Evolutionary conservation across 1,140 invertebrate species (phyloP), one percentile per base, ranked within the genome.

Genomic region (Drosophila ercepeae): DNA sequence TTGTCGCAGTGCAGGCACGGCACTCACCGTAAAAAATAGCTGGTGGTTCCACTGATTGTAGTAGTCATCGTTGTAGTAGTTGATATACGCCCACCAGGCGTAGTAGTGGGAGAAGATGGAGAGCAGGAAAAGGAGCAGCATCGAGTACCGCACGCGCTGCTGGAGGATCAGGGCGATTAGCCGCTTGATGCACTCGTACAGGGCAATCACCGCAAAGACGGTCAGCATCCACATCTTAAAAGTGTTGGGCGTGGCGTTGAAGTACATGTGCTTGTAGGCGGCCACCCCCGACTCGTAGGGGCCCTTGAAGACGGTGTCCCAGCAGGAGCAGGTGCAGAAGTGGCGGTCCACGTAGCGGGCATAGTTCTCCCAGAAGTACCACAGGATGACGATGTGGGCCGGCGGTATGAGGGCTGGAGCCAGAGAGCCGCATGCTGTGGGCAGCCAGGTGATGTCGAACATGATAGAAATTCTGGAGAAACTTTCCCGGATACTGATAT

Each of bases 21-120:
- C 36, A 83, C 90, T 84, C 79, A 92, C 92, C 48, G 95, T 94
- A 72, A 95, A 96, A 86, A 96, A 95, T 64, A 96, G 89, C 78
- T 97, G 95, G 90, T 95, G 95, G 69, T 95, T 94, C 94, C 94
- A 95, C 76, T 95, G 94, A 7, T 92, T 94, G 90, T 96, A 96
- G 78, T 95, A 96, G 52, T 96, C 95, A 70, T 97, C 96, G 78
- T 97, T 97, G 93, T 95, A 96, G 79, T 97, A 97, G 91, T 96
- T 97, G 55, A 96, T 94, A 71, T 95, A 96, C 16, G 94, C 94
- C 96, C 96, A 97, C 95, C 95, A 96, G 1, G 95, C 94, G 83
- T 97, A 97, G 82, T 97, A 97, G 83, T 97, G 95, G 1, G 96
- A 95, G 88, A 96, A 96, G 51, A 96, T 91, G 18, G 95, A 95